These are phyloP conservation scores for Mormyrus iriodes DNA, from an alignment of 2,113 vertebrate species.

Conservation along the genomic window DNA sequence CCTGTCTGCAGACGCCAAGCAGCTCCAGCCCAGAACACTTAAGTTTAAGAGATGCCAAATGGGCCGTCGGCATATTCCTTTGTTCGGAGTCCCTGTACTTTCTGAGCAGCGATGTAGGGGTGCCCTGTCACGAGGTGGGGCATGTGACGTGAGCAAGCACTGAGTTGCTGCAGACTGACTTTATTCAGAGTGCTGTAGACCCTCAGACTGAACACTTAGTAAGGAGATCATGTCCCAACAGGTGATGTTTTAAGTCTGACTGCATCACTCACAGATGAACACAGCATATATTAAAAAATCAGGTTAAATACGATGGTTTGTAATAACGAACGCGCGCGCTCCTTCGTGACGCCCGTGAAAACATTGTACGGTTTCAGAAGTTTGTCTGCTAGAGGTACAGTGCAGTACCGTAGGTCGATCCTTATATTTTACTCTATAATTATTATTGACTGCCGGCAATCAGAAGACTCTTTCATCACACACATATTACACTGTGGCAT, in stretches of 20 bases:
- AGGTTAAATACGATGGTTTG: too few species aligned
- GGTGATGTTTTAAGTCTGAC: not conserved
- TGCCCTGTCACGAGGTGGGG: not conserved
- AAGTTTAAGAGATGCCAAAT: not conserved
- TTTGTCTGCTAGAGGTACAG: too few species aligned
- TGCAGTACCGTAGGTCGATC: too few species aligned
- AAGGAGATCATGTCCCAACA: not conserved
- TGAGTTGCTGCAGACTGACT: not conserved
- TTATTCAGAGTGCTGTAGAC: not conserved
- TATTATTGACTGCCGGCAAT: too few species aligned
- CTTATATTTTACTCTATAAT: too few species aligned
- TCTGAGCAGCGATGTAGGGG: not conserved
- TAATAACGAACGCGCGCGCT: too few species aligned
- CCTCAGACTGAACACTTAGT: not conserved
- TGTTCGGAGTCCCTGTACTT: not conserved
- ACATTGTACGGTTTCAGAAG: too few species aligned
- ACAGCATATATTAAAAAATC: too few species aligned
- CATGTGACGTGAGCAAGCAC: not conserved
- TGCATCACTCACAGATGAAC: not conserved
- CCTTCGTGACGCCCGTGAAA: too few species aligned
- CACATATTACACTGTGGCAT: not conserved
- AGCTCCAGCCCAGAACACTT: not conserved
- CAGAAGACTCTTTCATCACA: too few species aligned
- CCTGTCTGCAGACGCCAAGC: too few species aligned
- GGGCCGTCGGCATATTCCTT: not conserved